These are phyloP conservation scores for Heliconius charithonia DNA, from an alignment of 2,888 invertebrate genomes.

Conservation along the genomic window DNA sequence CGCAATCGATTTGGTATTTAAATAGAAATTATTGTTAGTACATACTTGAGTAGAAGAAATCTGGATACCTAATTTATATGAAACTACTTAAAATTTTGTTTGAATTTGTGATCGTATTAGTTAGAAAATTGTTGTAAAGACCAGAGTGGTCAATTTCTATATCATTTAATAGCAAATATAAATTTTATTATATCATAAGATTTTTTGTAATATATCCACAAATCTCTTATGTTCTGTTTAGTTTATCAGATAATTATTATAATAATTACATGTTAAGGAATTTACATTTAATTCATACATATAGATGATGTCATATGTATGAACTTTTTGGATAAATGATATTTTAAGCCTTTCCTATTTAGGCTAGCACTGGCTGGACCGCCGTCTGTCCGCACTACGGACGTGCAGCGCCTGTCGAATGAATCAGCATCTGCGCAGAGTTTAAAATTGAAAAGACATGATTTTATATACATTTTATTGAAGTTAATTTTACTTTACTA, in stretches of 20 bases:
- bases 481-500: background rate
- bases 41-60: background rate
- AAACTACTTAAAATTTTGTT: too few species aligned
- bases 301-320: background rate
- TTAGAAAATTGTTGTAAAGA: too few species aligned
- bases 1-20: slow-evolving; percentile 9
- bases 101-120: too few species aligned
- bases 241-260: too few species aligned
- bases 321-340: slow-evolving; percentile 5
- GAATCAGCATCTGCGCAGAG: slow-evolving; percentile 59
- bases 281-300: background rate
- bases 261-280: too few species aligned
- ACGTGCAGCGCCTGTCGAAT: slow-evolving; percentile 71
- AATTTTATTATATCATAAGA: background rate
- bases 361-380: slow-evolving; percentile 27
- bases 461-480: background rate
- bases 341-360: slow-evolving; percentile 10
- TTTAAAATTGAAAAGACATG: slow-evolving; percentile 40
- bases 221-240: too few species aligned
- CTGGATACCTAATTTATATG: background rate
- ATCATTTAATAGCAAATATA: background rate
- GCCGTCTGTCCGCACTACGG: slow-evolving; percentile 45
- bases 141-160: background rate
- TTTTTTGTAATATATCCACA: too few species aligned
- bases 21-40: slow-evolving; percentile 2